phyloP scores from a whole-genome alignment of 2,888 invertebrate species.

The Ormia ochracea region DNA sequence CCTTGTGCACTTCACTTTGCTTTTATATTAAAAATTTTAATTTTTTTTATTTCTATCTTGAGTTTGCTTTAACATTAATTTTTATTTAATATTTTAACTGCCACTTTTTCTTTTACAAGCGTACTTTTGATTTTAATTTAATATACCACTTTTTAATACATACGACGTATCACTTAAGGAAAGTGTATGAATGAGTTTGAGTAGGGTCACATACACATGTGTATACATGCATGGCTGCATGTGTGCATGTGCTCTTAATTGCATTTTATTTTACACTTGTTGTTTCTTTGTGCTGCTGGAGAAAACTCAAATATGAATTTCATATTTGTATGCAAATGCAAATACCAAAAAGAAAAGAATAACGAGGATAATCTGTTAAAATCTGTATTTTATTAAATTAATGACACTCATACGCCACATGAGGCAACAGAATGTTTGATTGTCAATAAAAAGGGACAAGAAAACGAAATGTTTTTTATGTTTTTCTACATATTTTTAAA shows the following conservation, averaged over 20 bases:
- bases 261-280: constrained; percentile 24
- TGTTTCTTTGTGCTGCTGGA: background rate
- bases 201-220: background rate
- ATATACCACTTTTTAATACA: constrained; percentile 53
- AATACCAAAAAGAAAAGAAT: constrained; percentile 6
- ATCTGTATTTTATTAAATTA: constrained; percentile 55
- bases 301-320: constrained; percentile 34
- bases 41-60: background rate
- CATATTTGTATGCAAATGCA: constrained; percentile 27
- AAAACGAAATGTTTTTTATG: constrained; percentile 2
- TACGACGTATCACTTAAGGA: constrained; percentile 43
- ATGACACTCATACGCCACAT: constrained; percentile 59
- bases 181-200: background rate
- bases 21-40: constrained; percentile 13
- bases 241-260: constrained; percentile 8
- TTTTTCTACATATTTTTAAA: background rate
- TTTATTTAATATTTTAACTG: background rate
- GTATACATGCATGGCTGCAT: background rate
- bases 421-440: constrained; percentile 44
- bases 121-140: constrained; percentile 44
- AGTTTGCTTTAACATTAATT: background rate
- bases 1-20: constrained; percentile 18
- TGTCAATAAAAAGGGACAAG: constrained; percentile 20
- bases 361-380: constrained; percentile 48
- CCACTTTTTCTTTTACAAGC: background rate